These are phyloP conservation scores for Thamnophis elegans DNA, from an alignment of 2,797 vertebrate species.

Conservation along the genomic window DNA sequence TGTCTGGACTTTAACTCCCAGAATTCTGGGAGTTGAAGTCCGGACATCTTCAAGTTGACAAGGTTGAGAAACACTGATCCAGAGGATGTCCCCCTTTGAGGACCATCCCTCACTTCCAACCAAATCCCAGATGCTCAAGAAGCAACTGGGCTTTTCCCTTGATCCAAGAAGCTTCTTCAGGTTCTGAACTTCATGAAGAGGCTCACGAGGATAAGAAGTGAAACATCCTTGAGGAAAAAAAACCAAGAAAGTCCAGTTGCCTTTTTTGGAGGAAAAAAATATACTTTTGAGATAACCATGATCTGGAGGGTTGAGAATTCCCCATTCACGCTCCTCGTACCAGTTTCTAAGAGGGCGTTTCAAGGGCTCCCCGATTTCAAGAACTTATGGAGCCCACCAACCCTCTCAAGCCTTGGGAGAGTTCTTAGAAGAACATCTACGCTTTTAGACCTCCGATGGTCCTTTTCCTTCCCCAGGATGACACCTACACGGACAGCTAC, in stretches of 20 bases:
- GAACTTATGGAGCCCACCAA: background rate
- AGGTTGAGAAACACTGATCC: background rate
- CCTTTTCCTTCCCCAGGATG: slow-evolving; percentile 65
- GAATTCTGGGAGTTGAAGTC: too few relatives aligned
- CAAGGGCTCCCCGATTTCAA: background rate
- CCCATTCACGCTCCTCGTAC: accelerated
- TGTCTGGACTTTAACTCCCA: too few relatives aligned
- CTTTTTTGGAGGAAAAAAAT: background rate
- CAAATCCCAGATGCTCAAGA: background rate
- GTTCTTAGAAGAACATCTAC: background rate
- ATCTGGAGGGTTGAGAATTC: background rate
- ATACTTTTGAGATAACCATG: background rate
- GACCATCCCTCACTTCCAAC: background rate
- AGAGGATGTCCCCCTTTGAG: background rate
- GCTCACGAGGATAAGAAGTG: background rate
- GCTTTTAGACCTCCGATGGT: background rate
- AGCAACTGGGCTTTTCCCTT: background rate
- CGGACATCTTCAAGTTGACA: too few relatives aligned
- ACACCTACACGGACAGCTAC: slow-evolving; percentile 82
- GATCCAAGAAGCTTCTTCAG: background rate
- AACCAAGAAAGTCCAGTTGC: background rate
- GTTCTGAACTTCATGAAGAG: background rate
- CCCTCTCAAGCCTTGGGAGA: background rate
- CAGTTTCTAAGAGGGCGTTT: background rate
- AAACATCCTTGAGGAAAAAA: background rate